Evolutionary conservation across 1,140 invertebrate species (phyloP).

Genomic region (Drosophila sproati): DNA sequence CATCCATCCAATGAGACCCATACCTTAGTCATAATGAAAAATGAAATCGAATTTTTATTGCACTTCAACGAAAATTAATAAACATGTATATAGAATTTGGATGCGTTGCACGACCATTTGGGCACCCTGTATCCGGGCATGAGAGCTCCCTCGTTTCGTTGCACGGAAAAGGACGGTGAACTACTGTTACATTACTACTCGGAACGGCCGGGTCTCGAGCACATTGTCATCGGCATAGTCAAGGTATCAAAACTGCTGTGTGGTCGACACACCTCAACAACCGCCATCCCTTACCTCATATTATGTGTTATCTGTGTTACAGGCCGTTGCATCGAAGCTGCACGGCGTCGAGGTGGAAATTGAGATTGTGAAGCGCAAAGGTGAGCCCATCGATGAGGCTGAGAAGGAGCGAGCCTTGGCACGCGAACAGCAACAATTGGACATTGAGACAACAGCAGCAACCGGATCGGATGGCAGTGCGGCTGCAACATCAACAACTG

Average conservation of each 20-base stretch:
- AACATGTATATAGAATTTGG: conserved; percentile 89
- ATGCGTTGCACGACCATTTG: conserved; percentile 96
- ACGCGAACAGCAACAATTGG: conserved; percentile 68
- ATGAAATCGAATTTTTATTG: conserved; percentile 82
- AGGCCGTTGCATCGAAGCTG: conserved; percentile 96
- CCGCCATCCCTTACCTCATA: not conserved
- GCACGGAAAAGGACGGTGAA: conserved; percentile 95
- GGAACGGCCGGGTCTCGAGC: conserved; percentile 95
- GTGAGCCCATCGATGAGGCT: conserved; percentile 86
- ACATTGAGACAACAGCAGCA: conserved; percentile 46
- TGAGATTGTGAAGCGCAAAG: conserved; percentile 93
- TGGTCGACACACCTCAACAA: conserved; percentile 2
- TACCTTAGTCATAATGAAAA: conserved; percentile 78
- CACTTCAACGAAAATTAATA: conserved; percentile 49
- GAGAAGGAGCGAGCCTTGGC: conserved; percentile 74
- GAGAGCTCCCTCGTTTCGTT: conserved; percentile 96
- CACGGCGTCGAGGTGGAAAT: conserved; percentile 96
- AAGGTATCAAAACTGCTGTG: conserved; percentile 88
- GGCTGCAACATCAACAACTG: conserved; percentile 16
- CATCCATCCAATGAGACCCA: conserved; percentile 20
- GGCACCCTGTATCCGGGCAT: conserved; percentile 96
- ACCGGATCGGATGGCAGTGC: conserved; percentile 31
- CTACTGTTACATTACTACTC: conserved; percentile 96
- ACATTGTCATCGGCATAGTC: conserved; percentile 97
- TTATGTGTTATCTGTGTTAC: conserved; percentile 38